Conservation (phyloP, 1,140 invertebrate genomes). For the Listronotus oregonensis region DNA sequence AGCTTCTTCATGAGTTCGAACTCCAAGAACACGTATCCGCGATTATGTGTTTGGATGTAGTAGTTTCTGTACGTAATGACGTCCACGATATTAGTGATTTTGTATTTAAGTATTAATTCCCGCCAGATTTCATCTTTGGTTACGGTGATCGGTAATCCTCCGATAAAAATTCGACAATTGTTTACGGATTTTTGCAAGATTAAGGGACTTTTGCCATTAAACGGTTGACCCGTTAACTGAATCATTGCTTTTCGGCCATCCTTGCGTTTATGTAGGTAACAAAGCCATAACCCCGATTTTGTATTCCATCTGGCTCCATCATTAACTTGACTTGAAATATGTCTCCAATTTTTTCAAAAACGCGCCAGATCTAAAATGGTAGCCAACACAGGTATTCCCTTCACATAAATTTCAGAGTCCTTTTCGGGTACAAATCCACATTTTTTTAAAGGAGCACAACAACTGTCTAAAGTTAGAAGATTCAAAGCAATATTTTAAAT, state of each 20-base stretch:
- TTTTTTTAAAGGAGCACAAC: background rate
- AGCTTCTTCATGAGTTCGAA: slow-evolving; percentile 78
- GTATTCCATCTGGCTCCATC: slow-evolving; percentile 16
- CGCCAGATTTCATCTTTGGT: slow-evolving; percentile 70
- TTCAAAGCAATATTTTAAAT: background rate
- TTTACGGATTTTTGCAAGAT: slow-evolving; percentile 53
- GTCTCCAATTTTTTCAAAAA: slow-evolving; percentile 31
- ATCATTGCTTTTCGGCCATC: slow-evolving; percentile 18
- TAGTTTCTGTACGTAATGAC: slow-evolving; percentile 74
- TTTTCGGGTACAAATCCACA: slow-evolving; percentile 7
- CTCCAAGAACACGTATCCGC: slow-evolving; percentile 89
- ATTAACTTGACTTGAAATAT: slow-evolving; percentile 28
- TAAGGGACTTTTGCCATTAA: slow-evolving; percentile 5
- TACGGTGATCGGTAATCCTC: slow-evolving; percentile 75
- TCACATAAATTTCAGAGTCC: slow-evolving; percentile 22
- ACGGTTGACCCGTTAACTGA: slow-evolving; percentile 5
- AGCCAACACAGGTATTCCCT: slow-evolving; percentile 13
- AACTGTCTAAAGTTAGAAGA: background rate
- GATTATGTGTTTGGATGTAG: slow-evolving; percentile 21
- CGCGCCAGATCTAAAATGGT: slow-evolving; percentile 15
- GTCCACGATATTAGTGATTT: slow-evolving; percentile 62
- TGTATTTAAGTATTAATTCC: slow-evolving; percentile 68
- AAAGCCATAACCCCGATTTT: slow-evolving; percentile 37
- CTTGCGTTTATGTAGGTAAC: slow-evolving; percentile 34
- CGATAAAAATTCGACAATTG: slow-evolving; percentile 83